Conservation (phyloP, 2,888 invertebrate species). For the Zaprionus obscuricornis region DNA sequence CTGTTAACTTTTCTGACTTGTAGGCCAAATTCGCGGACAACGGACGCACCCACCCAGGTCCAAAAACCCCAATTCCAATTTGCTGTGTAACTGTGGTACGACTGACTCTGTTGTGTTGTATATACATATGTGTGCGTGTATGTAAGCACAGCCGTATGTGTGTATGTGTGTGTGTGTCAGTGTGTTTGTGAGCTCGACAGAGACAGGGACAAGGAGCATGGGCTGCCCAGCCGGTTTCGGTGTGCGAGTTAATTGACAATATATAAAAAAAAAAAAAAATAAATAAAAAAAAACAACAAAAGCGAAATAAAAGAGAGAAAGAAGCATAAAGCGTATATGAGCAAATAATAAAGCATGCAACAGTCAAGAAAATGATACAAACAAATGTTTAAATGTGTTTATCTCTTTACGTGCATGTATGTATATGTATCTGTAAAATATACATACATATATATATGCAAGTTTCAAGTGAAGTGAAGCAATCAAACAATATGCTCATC, state of each 20-base stretch:
- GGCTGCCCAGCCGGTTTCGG: conserved; percentile 66
- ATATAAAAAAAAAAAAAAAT: conserved; percentile 28
- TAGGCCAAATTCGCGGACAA: conserved; percentile 52
- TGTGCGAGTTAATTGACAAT: conserved; percentile 71
- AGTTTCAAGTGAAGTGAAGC: conserved; percentile 34
- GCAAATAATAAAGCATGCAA: conserved; percentile 48
- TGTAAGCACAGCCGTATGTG: conserved; percentile 5
- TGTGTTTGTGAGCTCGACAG: conserved; percentile 19
- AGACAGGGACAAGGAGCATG: conserved; percentile 50
- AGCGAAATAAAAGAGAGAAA: conserved; percentile 28
- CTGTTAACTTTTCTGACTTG: conserved; percentile 37
- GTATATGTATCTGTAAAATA: not conserved
- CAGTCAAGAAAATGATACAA: conserved; percentile 23
- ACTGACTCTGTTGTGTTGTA: too few relatives aligned
- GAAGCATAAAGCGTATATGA: conserved; percentile 44
- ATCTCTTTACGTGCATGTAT: too few relatives aligned
- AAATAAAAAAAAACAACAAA: conserved; percentile 14
- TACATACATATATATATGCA: conserved; percentile 27
- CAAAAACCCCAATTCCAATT: conserved; percentile 50
- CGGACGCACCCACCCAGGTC: conserved; percentile 66
- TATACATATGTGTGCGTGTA: conserved; percentile 7
- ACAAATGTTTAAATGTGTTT: conserved; percentile 41
- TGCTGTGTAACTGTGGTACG: conserved; percentile 35
- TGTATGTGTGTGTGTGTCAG: conserved; percentile 16
- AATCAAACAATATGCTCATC: conserved; percentile 18